Evolutionary conservation across 2,113 vertebrate species (phyloP).

Genomic region (Sander lucioperca): DNA sequence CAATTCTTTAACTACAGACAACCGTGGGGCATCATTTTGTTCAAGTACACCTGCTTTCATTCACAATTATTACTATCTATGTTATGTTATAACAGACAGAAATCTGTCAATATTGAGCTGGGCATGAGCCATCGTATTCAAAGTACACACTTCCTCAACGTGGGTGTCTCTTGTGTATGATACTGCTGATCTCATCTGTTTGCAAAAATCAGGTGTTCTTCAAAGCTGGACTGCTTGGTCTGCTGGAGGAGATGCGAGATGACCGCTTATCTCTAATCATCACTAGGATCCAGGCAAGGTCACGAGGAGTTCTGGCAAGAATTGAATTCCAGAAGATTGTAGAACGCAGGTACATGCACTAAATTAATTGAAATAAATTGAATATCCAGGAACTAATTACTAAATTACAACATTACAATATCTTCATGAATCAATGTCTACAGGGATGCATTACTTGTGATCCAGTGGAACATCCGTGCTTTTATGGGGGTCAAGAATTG

Average conservation of each 20-base stretch:
- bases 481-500: constrained; percentile 95
- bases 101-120: neutral
- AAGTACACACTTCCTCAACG: neutral
- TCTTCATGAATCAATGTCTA: neutral
- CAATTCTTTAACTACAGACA: neutral
- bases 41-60: neutral
- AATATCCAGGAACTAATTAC: too few species aligned
- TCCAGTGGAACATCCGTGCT: constrained; percentile 91
- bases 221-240: constrained; percentile 90
- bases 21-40: neutral
- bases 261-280: constrained; percentile 90
- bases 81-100: neutral
- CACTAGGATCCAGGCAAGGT: constrained; percentile 88
- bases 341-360: constrained; percentile 86
- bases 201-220: constrained; percentile 79
- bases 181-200: too few species aligned
- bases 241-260: constrained; percentile 91
- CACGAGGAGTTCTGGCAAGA: constrained; percentile 88
- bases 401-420: too few species aligned
- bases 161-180: too few species aligned
- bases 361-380: too few species aligned
- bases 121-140: neutral
- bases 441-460: constrained; percentile 89
- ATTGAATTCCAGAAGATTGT: constrained; percentile 91
- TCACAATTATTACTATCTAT: neutral